Evolutionary conservation across 2,113 vertebrate genomes (phyloP), one percentile per base, ranked within the genome.

Genomic region (Propithecus coquereli): DNA sequence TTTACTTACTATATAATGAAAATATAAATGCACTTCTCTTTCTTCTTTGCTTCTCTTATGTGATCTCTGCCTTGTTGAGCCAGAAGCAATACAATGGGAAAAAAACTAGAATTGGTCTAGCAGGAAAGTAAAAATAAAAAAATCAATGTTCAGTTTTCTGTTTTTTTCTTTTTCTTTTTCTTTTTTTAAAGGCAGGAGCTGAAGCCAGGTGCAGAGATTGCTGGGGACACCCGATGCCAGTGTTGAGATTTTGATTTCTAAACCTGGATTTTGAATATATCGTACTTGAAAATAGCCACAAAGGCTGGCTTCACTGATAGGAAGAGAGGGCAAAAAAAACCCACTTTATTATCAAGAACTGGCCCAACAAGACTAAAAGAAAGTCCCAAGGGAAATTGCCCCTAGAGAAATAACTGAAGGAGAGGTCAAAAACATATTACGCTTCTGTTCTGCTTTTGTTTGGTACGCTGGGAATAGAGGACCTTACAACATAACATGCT

Each of bases 321-420:
- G 6, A 83, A 22, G 8, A 52, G 8, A 47, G 50, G 65, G 88
- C 74, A 77, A 74, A 83, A 2, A 43, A 37, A 91, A n/a, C n/a
- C 73, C 25, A 71, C 18, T 97, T 87, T 54, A 77, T 77, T 77
- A 81, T 52, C 17, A 88, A 87, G 40, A 88, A 92, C 25, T 50
- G 34, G 52, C 16, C 34, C 52, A 85, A 59, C 1, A 87, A 90
- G 52, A 81, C 43, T 47, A 37, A 59, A 79, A 68, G 34, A 47
- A 88, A 85, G 23, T 57, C 18, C 37, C 47, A 37, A 61, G 57
- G 52, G 32, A 87, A 94, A 89, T 11, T 74, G 27, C 27, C 37
- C 74, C 13, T 54, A 17, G 20, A 94, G 45, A 50, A 11, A 61
- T 0, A 73, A 77, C 20, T 61, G 40, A 93, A 22, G 50, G 30